Conservation (phyloP, 1,140 invertebrate species). For the Latrodectus geometricus region DNA sequence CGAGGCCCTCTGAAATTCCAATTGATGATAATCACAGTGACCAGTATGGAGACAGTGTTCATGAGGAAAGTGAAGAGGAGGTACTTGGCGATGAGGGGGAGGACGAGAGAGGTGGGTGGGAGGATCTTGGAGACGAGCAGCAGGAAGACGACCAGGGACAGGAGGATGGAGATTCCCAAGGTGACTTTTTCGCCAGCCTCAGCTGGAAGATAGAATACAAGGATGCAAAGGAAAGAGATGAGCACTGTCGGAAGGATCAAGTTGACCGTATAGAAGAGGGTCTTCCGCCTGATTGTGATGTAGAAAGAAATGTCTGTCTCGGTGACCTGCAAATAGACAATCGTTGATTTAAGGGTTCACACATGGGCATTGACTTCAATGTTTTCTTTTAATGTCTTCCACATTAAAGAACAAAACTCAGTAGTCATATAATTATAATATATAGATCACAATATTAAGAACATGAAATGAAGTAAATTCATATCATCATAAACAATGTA, state of each 20-base stretch:
- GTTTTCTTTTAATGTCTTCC: not conserved
- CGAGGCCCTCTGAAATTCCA: constrained; percentile 99
- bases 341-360: not conserved
- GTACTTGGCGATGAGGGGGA: constrained; percentile 97
- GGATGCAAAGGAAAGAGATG: constrained; percentile 95
- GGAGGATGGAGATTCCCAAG: constrained; percentile 82
- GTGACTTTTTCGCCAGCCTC: constrained; percentile 97
- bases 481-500: too few species aligned
- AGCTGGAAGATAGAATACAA: constrained; percentile 98
- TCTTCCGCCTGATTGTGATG: constrained; percentile 94
- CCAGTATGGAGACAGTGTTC: constrained; percentile 94
- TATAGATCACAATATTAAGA: too few species aligned
- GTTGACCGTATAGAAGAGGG: constrained; percentile 97
- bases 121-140: constrained; percentile 97
- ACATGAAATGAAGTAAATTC: too few species aligned
- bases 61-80: constrained; percentile 98
- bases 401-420: not conserved
- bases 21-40: constrained; percentile 97
- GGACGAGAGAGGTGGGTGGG: constrained; percentile 95
- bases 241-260: constrained; percentile 95
- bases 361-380: not conserved
- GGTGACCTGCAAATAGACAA: constrained; percentile 23
- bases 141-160: constrained; percentile 99
- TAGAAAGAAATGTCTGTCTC: constrained; percentile 95
- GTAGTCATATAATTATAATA: too few species aligned